Evolutionary conservation across 2,113 vertebrate species (phyloP).

Genomic region (Laticauda laticaudata): DNA sequence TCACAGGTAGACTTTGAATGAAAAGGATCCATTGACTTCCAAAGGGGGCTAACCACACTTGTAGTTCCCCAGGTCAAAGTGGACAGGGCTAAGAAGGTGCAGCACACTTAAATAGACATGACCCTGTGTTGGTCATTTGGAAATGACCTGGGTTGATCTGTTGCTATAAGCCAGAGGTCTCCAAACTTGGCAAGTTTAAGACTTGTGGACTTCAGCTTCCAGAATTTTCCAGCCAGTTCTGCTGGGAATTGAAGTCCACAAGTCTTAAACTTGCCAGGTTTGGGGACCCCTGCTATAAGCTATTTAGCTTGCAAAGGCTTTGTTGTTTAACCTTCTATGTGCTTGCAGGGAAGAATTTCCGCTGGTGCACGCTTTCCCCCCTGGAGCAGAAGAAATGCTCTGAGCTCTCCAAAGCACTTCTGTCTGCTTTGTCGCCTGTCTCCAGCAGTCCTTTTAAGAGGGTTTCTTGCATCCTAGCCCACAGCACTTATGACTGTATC

Average conservation of each 20-base stretch:
- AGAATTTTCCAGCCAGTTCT: too few species aligned
- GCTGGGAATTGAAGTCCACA: too few species aligned
- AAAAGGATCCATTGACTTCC: background rate
- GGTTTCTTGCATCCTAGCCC: constrained; percentile 82
- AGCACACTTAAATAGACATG: background rate
- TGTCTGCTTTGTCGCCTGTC: constrained; percentile 66
- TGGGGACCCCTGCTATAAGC: background rate
- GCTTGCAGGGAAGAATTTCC: constrained; percentile 81
- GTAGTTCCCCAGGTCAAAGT: background rate
- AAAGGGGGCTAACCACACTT: background rate
- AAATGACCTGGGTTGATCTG: background rate
- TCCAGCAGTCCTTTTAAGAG: constrained; percentile 63
- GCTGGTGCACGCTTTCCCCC: constrained; percentile 88
- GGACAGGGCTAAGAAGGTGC: background rate
- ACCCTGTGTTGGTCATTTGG: background rate
- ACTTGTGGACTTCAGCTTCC: too few species aligned
- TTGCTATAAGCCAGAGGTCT: background rate
- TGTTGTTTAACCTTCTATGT: background rate
- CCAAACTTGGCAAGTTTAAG: too few species aligned
- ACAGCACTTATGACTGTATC: constrained; percentile 81
- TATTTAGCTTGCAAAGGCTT: background rate
- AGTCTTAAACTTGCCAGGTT: too few species aligned
- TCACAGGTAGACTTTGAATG: background rate
- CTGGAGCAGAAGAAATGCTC: constrained; percentile 87
- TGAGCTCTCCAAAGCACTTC: constrained; percentile 80